Conservation (phyloP, 2,888 invertebrate genomes). For the Tromatobia lineatoria region DNA sequence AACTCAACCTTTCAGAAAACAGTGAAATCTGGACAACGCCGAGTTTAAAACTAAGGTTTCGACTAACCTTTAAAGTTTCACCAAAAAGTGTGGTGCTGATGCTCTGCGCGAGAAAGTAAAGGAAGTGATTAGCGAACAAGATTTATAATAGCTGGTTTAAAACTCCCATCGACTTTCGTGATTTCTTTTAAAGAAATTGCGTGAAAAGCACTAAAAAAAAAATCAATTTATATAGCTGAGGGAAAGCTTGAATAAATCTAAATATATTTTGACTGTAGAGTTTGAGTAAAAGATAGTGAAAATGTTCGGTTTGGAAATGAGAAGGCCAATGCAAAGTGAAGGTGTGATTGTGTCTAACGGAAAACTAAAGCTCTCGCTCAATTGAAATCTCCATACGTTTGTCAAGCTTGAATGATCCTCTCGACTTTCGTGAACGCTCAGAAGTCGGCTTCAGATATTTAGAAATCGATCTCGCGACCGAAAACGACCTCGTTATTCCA, state of each 20-base stretch:
- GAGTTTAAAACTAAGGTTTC: slow-evolving; percentile 28
- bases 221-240: not conserved
- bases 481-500: slow-evolving; percentile 20
- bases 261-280: too few relatives aligned
- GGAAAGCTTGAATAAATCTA: not conserved
- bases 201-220: not conserved
- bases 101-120: not conserved
- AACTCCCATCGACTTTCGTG: not conserved
- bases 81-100: not conserved
- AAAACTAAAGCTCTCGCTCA: not conserved
- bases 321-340: not conserved
- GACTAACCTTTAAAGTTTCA: slow-evolving; percentile 24
- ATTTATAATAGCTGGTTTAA: not conserved
- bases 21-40: not conserved
- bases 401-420: not conserved
- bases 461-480: slow-evolving; percentile 10
- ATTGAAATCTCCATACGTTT: not conserved
- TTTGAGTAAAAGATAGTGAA: not conserved
- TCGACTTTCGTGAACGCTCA: not conserved
- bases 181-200: not conserved
- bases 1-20: not conserved
- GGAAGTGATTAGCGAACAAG: not conserved
- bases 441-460: not conserved
- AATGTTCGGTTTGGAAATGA: not conserved
- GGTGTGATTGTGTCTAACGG: not conserved